Evolutionary conservation across 2,888 invertebrate species (phyloP), one percentile per base, ranked within the genome.

Genomic region (Gari tellinella): DNA sequence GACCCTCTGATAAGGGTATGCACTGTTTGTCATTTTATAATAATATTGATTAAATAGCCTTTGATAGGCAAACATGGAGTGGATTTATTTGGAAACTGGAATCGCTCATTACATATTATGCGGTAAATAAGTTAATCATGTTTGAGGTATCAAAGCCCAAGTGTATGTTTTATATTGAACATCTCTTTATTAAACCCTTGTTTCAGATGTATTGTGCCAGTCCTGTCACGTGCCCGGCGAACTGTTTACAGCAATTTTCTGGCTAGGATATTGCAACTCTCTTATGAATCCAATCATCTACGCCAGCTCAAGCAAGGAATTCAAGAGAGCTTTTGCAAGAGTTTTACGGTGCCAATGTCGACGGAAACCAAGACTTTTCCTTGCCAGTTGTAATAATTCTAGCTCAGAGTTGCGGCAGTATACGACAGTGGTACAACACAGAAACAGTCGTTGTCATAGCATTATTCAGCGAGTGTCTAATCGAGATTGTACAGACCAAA

Each of bases 251-350:
- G 93, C 94, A 89, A 94, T 94, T 86, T 94, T 95, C 64, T 95
- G 95, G 95, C 92, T 95, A 1, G 95, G 95, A 0, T 95, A 95
- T 91, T 93, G 93, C 82, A 95, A 95, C 93, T 94, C 94, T 0
- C 94, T 94, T 17, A 93, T 95, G 73, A 95, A 95, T 87, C 95
- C 95, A 0, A 92, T 95, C 53, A 95, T 95, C 73, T 95, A 95
- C 91, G 95, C 94, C 2, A 85, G 94, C 91, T 84, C 94, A 88
- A 87, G 93, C 62, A 89, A 92, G 43, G 94, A 94, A 79, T 93
- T 94, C 86, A 92, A 93, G 67, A 87, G 93, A 67, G 93, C 93
- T 45, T 93, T 93, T 85, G 88, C 90, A n/a, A 85, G 91, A 14
- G 92, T 93, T 45, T 85, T 93, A n/a, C 90, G 90, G 62, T 91